These are phyloP conservation scores for Sciurus niger DNA, from an alignment of 2,113 vertebrate species.

Conservation along the genomic window DNA sequence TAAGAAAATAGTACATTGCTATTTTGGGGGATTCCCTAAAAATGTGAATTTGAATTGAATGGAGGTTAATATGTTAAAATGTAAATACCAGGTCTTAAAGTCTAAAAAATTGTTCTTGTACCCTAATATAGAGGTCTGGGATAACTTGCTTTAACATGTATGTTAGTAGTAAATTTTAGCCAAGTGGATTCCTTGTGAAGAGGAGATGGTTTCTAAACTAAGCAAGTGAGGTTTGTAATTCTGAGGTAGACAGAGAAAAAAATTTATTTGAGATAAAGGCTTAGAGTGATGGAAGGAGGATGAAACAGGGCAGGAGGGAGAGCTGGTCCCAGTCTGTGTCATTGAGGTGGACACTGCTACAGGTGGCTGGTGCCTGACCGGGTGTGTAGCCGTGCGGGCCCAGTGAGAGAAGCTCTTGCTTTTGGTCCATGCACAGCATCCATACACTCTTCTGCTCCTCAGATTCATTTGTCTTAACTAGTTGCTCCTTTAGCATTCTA, in stretches of 20 bases:
- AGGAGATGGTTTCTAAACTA: neutral
- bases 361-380: neutral
- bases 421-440: accelerated
- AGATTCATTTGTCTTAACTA: neutral
- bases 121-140: neutral
- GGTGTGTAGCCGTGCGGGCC: accelerated
- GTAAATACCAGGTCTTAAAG: neutral
- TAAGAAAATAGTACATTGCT: neutral
- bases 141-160: neutral
- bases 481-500: neutral
- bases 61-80: constrained; percentile 5
- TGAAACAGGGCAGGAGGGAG: neutral
- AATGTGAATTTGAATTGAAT: constrained; percentile 39
- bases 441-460: accelerated
- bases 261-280: neutral
- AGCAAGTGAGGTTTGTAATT: neutral
- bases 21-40: neutral
- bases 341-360: neutral
- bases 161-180: neutral
- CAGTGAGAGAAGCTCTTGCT: accelerated
- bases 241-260: neutral
- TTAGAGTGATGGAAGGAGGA: neutral
- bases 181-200: neutral
- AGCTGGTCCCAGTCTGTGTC: accelerated
- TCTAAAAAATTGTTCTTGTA: neutral